A percentile compares a stretch with the other conserved stretches of the same genome.
phyloP scores from a whole-genome alignment of 2,797 vertebrate genomes.

The Potorous gilbertii region DNA sequence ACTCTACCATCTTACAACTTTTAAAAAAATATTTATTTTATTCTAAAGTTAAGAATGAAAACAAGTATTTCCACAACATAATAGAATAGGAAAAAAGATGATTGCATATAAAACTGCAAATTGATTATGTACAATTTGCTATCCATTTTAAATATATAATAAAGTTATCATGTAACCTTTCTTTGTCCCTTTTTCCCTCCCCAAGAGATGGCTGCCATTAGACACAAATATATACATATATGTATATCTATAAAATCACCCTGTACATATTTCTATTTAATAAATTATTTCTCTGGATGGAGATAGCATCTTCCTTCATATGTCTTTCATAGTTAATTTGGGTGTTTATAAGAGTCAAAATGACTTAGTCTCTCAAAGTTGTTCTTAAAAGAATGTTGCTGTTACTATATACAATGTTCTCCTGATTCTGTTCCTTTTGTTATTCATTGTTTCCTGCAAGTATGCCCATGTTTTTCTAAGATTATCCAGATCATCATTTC shows the following conservation, averaged over 20 bases:
- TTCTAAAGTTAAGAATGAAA: not conserved
- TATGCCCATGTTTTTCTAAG: not conserved
- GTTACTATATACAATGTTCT: not conserved
- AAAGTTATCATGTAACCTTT: not conserved
- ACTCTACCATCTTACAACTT: not conserved
- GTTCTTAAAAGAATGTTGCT: not conserved
- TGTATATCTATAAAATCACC: not conserved
- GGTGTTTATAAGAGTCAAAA: not conserved
- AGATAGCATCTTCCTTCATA: not conserved
- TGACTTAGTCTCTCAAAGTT: not conserved
- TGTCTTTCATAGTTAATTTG: not conserved
- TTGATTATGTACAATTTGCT: not conserved
- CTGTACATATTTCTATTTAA: not conserved
- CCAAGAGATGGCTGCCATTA: not conserved
- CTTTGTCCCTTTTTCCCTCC: not conserved
- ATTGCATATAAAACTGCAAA: not conserved
- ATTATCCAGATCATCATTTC: not conserved
- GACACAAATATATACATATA: not conserved
- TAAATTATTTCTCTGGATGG: not conserved
- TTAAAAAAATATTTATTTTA: not conserved
- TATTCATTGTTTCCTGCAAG: not conserved
- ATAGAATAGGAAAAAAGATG: not conserved
- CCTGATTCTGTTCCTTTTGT: not conserved
- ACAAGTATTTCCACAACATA: not conserved
- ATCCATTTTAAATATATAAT: not conserved